Base-by-base conservation (phyloP, 2,888 invertebrate genomes). In the Hydrotaea diabolus region DNA sequence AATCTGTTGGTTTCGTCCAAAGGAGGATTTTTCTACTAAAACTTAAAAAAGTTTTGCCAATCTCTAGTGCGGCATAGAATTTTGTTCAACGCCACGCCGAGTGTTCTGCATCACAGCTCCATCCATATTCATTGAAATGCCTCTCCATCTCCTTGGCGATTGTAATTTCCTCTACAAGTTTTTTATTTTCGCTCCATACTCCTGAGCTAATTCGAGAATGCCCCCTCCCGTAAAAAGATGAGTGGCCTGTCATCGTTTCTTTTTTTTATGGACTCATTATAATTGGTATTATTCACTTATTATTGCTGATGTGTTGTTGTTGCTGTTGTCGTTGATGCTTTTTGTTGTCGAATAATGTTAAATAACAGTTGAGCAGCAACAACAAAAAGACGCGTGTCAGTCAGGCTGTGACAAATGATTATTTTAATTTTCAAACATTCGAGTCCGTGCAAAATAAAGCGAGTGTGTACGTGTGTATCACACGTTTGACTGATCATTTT, bases 391-490 rank as follows among this genome's bases (percentile, higher is more conserved):
- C 76, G 55, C 62, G 43, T 84, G 76, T 46, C 78, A 71, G 75
- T 31, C 78, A 71, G 36, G 78, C 57, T 71, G 72, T 78, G 77
- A 57, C 81, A 78, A 82, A 76, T 81, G 49, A 23, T 9, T 31
- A 26, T 26, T 31, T 69, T 49, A 43, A 8, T 46, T 23, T 69
- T 23, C 31, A 31, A 31, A 69, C 17, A n/a, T n/a, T n/a, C 49
- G 46, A 49, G 46, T 21, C 17, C 39, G 17, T 69, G 21, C 21
- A 21, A 66, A 31, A 21, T 15, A n/a, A 31, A 26, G 23, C 62
- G 62, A 62, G 31, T 26, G 5, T 36, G n/a, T 4, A n/a, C 31
- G 9, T 3, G 2, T 8, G 9, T 13, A 39, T n/a, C 39, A 39
- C 39, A 39, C 39, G 9, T 39, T 39, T 39, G 11, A 39, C 3